phyloP scores from a whole-genome alignment of 2,113 vertebrate species.

The Megaleporinus macrocephalus region DNA sequence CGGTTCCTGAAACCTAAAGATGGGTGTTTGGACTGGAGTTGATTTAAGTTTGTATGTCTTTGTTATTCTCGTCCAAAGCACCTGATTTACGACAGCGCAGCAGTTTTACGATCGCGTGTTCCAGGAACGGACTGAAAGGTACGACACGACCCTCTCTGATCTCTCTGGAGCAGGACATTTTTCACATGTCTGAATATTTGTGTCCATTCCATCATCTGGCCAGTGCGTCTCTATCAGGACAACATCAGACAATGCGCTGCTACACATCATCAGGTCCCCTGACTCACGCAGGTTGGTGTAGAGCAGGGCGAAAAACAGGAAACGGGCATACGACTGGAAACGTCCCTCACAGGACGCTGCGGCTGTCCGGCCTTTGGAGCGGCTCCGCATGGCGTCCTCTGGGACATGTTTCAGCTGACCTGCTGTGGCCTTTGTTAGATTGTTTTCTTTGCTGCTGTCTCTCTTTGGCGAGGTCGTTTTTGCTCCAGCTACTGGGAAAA shows the following conservation, averaged over 20 bases:
- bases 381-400: not conserved
- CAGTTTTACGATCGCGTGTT: not conserved
- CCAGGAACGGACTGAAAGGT: not conserved
- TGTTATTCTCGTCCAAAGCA: not conserved
- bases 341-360: not conserved
- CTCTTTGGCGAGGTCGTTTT: not conserved
- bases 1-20: not conserved
- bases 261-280: not conserved
- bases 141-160: conserved; percentile 3
- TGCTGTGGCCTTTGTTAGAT: conserved; percentile 1
- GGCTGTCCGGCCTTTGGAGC: not conserved
- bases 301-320: conserved; percentile 40
- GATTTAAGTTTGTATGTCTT: not conserved
- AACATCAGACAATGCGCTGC: conserved; percentile 13
- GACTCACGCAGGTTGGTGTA: not conserved
- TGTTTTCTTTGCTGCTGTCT: not conserved
- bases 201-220: not conserved
- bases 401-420: conserved; percentile 10
- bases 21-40: not conserved
- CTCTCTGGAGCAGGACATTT: not conserved
- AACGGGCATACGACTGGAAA: conserved; percentile 24
- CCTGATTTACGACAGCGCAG: not conserved
- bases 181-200: conserved; percentile 23
- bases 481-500: not conserved
- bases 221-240: not conserved